phyloP scores from a whole-genome alignment of 2,113 vertebrate genomes.

The Uria lomvia region DNA sequence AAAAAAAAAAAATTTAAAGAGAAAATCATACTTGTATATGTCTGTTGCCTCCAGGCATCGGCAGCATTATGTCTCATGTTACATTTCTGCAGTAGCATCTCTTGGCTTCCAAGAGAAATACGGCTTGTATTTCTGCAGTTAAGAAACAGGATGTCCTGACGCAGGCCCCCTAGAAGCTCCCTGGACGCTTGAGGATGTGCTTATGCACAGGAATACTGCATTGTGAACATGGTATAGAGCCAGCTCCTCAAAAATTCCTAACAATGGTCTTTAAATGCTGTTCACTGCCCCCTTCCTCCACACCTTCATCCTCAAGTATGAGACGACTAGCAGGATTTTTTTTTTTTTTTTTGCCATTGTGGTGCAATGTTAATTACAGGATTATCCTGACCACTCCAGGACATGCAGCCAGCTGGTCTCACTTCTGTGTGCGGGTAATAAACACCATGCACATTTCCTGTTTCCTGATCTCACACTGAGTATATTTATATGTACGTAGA shows the following conservation, averaged over 20 bases:
- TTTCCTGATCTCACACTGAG: conserved; percentile 42
- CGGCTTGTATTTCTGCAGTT: neutral
- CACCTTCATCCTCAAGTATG: neutral
- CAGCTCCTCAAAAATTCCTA: neutral
- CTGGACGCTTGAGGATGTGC: fast-evolving
- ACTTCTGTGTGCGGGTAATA: neutral
- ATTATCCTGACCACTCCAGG: neutral
- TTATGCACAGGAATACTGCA: neutral
- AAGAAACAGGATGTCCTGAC: neutral
- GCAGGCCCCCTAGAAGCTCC: neutral
- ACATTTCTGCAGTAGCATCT: neutral
- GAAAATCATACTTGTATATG: neutral
- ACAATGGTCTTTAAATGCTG: neutral
- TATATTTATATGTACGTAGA: conserved; percentile 11
- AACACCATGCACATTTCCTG: conserved; percentile 46
- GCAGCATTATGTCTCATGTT: neutral
- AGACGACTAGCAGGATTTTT: neutral
- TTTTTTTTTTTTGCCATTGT: neutral
- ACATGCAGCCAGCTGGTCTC: neutral
- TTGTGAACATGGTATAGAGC: neutral
- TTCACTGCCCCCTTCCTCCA: neutral
- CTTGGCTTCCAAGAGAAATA: neutral
- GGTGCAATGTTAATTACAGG: neutral
- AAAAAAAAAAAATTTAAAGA: neutral
- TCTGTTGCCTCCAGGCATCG: neutral